Base-by-base conservation (phyloP, 2,113 vertebrate species). In the Nestor notabilis region DNA sequence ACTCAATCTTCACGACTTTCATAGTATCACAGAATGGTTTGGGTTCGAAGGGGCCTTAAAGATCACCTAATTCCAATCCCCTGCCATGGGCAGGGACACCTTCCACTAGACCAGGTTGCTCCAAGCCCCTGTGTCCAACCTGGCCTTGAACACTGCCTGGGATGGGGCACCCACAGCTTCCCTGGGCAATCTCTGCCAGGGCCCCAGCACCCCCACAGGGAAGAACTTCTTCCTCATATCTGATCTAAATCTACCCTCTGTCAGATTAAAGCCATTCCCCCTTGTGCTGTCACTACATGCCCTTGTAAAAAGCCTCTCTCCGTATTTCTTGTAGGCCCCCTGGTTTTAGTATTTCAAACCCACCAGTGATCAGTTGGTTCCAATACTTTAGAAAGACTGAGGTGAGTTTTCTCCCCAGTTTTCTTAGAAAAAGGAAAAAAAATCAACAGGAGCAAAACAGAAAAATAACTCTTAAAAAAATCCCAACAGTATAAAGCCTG, bases 351-450 rank as follows among this genome's bases (percentile, higher is more conserved):
- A 55, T 33, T 91, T 69, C 65, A 79, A 76, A 94, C 9, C 25
- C 61, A 71, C 24, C 43, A 58, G 17, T 7, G 9, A 66, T 24
- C 64, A 50, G 56, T 0, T 89, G 58, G 37, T 64, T 75, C n/a
- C 25, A 29, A 15, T 39, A 50, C 21, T 95, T 90, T 43, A 68
- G 33, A 63, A 87, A 82, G 61, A 64, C 0, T 5, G 3, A 33
- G 11, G 28, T 49, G 28, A 0, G 0, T 2, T 71, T 66, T 39
- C 5, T 9, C 33, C 33, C 27, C 20, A 43, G 28, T 35, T 86
- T 88, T 64, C 44, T 80, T 79, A 76, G 8, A 71, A 53, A 60
- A 65, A 23, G 29, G 8, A 31, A 56, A 35, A 39, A 39, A 60
- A 19, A 47, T 35, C 25, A 52, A 29, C 8, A 63, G 37, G 11